Evolutionary conservation across 2,888 invertebrate species (phyloP).

Genomic region (Caenorhabditis imperialis): DNA sequence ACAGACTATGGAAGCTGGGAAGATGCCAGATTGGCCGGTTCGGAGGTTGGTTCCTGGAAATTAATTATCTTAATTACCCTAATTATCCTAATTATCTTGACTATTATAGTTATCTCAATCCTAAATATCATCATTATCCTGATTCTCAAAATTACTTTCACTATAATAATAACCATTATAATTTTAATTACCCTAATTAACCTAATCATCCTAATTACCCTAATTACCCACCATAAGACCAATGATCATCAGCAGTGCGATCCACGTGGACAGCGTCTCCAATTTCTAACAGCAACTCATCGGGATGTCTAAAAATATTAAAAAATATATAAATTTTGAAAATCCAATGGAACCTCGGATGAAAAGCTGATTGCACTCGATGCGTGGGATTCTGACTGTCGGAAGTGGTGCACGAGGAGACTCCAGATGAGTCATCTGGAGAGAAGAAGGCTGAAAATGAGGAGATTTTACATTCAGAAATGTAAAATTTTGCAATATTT

Average conservation of each 20-base stretch:
- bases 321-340: constrained; percentile 82
- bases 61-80: too few species aligned
- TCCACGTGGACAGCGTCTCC: constrained; percentile 94
- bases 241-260: constrained; percentile 91
- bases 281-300: constrained; percentile 93
- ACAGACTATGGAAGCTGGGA: constrained; percentile 96
- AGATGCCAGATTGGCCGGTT: constrained; percentile 93
- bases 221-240: constrained; percentile 98
- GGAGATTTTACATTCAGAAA: constrained; percentile 10
- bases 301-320: constrained; percentile 48
- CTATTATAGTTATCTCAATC: too few species aligned
- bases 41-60: constrained; percentile 90
- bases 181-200: too few species aligned
- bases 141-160: too few species aligned
- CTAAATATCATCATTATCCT: too few species aligned
- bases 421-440: constrained; percentile 75
- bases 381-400: constrained; percentile 74
- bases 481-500: too few species aligned
- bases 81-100: too few species aligned
- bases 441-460: constrained; percentile 67
- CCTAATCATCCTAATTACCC: too few species aligned
- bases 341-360: too few species aligned
- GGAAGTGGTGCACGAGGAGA: constrained; percentile 75
- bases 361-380: constrained; percentile 90
- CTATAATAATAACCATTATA: constrained; percentile 31